Evolutionary conservation across 2,113 vertebrate species (phyloP).

Genomic region (Odobenus rosmarus): DNA sequence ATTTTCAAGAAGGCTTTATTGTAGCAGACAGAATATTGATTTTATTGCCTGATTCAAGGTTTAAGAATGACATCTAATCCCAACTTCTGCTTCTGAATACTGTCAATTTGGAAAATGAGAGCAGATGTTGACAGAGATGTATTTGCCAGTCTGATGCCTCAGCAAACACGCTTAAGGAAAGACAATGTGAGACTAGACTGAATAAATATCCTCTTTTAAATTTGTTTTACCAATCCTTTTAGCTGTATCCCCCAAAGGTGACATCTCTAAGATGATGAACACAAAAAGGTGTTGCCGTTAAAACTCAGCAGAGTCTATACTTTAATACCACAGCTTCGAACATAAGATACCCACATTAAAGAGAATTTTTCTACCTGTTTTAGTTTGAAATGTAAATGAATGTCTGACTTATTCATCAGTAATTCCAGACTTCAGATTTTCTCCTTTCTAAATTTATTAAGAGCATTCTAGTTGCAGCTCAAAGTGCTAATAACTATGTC

Average conservation of each 20-base stretch:
- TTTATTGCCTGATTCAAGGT: conserved; percentile 44
- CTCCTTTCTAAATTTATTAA: neutral
- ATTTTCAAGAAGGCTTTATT: conserved; percentile 22
- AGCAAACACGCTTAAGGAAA: conserved; percentile 68
- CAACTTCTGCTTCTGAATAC: conserved; percentile 55
- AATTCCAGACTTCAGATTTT: neutral
- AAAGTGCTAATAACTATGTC: neutral
- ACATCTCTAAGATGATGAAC: conserved; percentile 43
- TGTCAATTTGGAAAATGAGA: conserved; percentile 70
- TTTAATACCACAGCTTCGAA: neutral
- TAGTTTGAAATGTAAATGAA: conserved; percentile 71
- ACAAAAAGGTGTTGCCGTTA: conserved; percentile 40
- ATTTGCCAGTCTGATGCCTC: conserved; percentile 69
- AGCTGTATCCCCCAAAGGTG: conserved; percentile 19
- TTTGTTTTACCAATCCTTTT: conserved; percentile 54
- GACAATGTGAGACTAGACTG: conserved; percentile 17
- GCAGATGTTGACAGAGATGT: conserved; percentile 76
- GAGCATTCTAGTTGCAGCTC: conserved; percentile 29
- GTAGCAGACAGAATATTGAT: conserved; percentile 19
- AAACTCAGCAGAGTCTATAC: neutral
- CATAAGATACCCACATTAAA: conserved; percentile 44
- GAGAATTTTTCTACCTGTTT: neutral
- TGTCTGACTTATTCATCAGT: conserved; percentile 34
- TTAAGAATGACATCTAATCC: conserved; percentile 71
- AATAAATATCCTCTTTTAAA: conserved; percentile 52